These are phyloP conservation scores for Ooceraea biroi DNA, from an alignment of 1,140 invertebrate genomes.

Conservation along the genomic window DNA sequence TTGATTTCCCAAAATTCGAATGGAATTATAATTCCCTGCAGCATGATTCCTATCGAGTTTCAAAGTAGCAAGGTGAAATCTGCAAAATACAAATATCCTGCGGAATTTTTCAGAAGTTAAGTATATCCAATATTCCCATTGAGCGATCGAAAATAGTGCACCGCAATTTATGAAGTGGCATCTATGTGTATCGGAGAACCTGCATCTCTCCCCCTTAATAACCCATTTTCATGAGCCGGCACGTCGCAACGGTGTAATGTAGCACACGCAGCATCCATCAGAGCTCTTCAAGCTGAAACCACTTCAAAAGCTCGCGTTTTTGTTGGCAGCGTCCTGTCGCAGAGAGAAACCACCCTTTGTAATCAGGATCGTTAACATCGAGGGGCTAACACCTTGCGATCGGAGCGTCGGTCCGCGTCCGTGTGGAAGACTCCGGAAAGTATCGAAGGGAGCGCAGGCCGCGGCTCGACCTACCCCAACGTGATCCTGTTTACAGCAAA, in stretches of 20 bases:
- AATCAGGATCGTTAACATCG: constrained; percentile 57
- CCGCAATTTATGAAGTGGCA: constrained; percentile 7
- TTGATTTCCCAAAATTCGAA: not conserved
- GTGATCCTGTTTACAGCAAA: constrained; percentile 75
- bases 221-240: constrained; percentile 15
- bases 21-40: not conserved
- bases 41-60: not conserved
- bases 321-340: constrained; percentile 3
- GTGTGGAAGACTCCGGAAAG: constrained; percentile 57
- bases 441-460: constrained; percentile 51
- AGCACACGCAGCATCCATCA: constrained; percentile 18
- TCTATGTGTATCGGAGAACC: not conserved
- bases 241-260: constrained; percentile 31
- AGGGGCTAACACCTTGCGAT: constrained; percentile 49
- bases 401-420: constrained; percentile 46
- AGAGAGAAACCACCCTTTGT: constrained; percentile 27
- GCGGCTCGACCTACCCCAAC: constrained; percentile 80
- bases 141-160: constrained; percentile 12
- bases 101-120: too few species aligned
- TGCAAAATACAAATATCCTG: not conserved
- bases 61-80: not conserved
- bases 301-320: constrained; percentile 26
- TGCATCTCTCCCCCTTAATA: constrained; percentile 20
- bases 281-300: constrained; percentile 42
- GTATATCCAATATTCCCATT: too few species aligned